Base-by-base conservation (phyloP, 2,888 invertebrate species). In the Dynastes hyllus region DNA sequence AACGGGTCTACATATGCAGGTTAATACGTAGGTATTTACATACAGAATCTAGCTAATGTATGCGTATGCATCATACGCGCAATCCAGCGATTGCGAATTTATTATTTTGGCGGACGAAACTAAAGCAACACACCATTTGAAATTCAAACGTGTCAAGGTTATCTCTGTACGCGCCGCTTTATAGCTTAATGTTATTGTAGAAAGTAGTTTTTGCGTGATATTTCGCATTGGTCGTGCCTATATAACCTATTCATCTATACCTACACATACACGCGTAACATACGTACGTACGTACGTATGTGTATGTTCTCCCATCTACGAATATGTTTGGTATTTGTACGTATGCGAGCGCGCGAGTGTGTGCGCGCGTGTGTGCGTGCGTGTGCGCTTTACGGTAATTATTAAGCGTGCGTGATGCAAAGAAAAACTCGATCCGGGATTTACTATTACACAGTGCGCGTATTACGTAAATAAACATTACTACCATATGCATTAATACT, bases 161-260 rank as follows among this genome's bases (percentile, higher is more conserved):
- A 67, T 53, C 55, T 73, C 8, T 58, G 55, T 58, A 58, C 55
- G 16, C 55, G 55, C 55, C 55, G 55, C 22, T 22, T 22, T 58
- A 22, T 58, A 58, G 55, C 55, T 22, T 58, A 58, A 16, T 58
- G 22, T 58, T 58, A 58, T 58, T 58, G 40, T 63, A 77, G 77
- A 77, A 77, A 77, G 77, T 67, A 77, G 67, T 77, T 77, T 77
- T 67, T 77, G 77, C 77, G 67, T 77, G 66, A 65, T 66, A 66
- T 76, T 76, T 53, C 67, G 65, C 58, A 76, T 22, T 32, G 65
- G 16, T 76, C 51, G 65, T 53, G 76, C 58, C 65, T 76, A 50
- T 45, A 11, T 45, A 45, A 45, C 45, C 45, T 45, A 69, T 69
- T 16, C 11, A 45, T 45, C 45, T 45, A 45, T 11, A 45, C 45